phyloP scores from a whole-genome alignment of 2,113 vertebrate species.

The Eurypyga helias region DNA sequence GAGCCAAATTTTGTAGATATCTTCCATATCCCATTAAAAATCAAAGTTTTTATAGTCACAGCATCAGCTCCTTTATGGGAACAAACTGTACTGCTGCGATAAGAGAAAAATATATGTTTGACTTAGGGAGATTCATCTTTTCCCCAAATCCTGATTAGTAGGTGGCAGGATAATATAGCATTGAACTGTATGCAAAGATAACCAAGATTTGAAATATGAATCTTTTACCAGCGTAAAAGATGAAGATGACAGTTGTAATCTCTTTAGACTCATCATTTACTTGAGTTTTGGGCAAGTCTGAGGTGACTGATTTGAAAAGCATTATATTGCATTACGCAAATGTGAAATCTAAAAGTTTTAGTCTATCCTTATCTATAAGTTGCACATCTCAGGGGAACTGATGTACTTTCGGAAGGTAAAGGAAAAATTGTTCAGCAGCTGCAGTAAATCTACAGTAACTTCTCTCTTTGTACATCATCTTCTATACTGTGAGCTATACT shows the following conservation, averaged over 20 bases:
- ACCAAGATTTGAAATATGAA: slow-evolving; percentile 56
- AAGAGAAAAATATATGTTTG: slow-evolving; percentile 56
- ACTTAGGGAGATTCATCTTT: slow-evolving; percentile 41
- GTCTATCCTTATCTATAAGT: slow-evolving; percentile 26
- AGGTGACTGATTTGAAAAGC: slow-evolving; percentile 63
- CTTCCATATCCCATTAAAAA: slow-evolving; percentile 23
- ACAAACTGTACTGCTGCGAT: slow-evolving; percentile 25
- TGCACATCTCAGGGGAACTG: slow-evolving; percentile 11
- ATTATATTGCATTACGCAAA: slow-evolving; percentile 31
- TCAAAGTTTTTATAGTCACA: not conserved
- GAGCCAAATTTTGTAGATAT: not conserved
- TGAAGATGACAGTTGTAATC: slow-evolving; percentile 69
- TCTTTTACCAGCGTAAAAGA: slow-evolving; percentile 52
- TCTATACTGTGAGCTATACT: not conserved
- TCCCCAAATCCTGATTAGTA: slow-evolving; percentile 66
- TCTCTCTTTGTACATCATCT: not conserved
- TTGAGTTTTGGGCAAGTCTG: slow-evolving; percentile 49
- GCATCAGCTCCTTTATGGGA: not conserved
- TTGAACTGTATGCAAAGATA: slow-evolving; percentile 58
- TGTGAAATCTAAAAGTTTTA: slow-evolving; percentile 48
- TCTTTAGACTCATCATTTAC: slow-evolving; percentile 71
- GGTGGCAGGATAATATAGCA: slow-evolving; percentile 61
- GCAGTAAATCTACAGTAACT: not conserved
- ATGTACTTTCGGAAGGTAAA: slow-evolving; percentile 14
- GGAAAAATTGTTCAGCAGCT: not conserved